Base-by-base conservation (phyloP, 2,113 vertebrate genomes). In the Pedionomus torquatus region DNA sequence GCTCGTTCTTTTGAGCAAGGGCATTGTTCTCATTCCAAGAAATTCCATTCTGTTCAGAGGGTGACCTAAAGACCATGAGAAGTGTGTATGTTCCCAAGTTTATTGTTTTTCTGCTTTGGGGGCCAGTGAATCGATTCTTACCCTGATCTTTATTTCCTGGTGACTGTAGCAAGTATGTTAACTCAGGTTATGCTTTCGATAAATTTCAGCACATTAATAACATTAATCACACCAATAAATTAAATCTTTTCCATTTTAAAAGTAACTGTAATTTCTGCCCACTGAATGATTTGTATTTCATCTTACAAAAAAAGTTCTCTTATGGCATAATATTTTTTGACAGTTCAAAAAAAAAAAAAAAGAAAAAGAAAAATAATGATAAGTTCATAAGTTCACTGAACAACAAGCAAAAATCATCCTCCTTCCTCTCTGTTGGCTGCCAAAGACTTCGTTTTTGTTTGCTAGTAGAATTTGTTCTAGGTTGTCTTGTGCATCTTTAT, bases 331-430 rank as follows among this genome's bases (percentile, higher is more conserved):
- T 4, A 6, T 7, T 9, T 58, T 60, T 79, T 64, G 17, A 61
- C n/a, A 41, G n/a, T 63, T 83, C 2, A 26, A 71, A 80, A 64
- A 9, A 49, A 10, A 14, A 37, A 44, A 52, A 35, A 44, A 44
- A n/a, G n/a, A 60, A 30, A 14, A 13, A 33, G 1, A 35, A 44
- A 63, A 31, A 13, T 1, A 10, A 20, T 12, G 0, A 41, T 51
- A 49, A 89, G 11, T 55, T 57, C 49, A 55, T 89, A 68, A 46
- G 35, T 87, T 93, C 33, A 68, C 35, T 69, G 39, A 33, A 52
- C 28, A 28, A 35, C 63, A 28, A 69, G 55, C 25, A 81, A 18
- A 83, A 89, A 48, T 83, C 17, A 7, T 85, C 17, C 52, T 86
- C 7, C 33, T 46, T 60, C 35, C 24, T 92, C 13, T 77, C 35